Evolutionary conservation across 53 echinoderm and acorn worm species (phyloP).

Genomic region (Zoroaster sp.): DNA sequence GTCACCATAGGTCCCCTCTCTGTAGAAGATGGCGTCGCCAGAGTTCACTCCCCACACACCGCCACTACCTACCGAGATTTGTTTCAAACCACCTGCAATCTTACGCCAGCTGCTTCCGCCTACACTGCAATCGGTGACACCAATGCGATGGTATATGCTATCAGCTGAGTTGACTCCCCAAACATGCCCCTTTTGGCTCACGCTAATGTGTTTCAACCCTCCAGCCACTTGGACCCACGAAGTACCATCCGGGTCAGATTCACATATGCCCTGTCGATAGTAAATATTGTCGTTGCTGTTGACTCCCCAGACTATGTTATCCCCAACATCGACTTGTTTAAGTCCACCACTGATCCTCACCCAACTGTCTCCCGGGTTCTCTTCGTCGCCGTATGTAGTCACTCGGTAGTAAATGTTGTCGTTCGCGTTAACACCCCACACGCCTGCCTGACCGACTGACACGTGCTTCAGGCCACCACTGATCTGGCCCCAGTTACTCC

Average conservation of each 20-base stretch:
- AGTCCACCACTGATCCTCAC: not conserved
- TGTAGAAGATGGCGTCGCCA: not conserved
- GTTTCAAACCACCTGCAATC: not conserved
- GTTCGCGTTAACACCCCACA: not conserved
- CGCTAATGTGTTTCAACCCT: not conserved
- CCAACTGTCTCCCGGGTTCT: not conserved
- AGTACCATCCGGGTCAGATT: not conserved
- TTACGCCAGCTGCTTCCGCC: not conserved
- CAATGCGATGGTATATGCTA: not conserved
- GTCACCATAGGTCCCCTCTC: not conserved
- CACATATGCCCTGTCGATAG: not conserved
- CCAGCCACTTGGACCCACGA: not conserved
- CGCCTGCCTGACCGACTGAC: not conserved
- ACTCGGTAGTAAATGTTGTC: not conserved
- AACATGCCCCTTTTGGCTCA: slow-evolving; percentile 12
- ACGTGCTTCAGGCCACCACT: not conserved
- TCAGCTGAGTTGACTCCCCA: not conserved
- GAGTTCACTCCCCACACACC: slow-evolving; percentile 21
- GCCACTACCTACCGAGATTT: slow-evolving; percentile 3
- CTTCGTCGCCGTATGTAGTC: not conserved
- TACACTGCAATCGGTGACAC: not conserved
- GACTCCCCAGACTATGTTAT: slow-evolving; percentile 4
- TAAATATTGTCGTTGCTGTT: not conserved
- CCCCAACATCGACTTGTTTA: slow-evolving; percentile 5
- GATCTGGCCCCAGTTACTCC: not conserved